phyloP scores from a whole-genome alignment of 64 coral and sea anemone species.

The Orbicella faveolata region DNA sequence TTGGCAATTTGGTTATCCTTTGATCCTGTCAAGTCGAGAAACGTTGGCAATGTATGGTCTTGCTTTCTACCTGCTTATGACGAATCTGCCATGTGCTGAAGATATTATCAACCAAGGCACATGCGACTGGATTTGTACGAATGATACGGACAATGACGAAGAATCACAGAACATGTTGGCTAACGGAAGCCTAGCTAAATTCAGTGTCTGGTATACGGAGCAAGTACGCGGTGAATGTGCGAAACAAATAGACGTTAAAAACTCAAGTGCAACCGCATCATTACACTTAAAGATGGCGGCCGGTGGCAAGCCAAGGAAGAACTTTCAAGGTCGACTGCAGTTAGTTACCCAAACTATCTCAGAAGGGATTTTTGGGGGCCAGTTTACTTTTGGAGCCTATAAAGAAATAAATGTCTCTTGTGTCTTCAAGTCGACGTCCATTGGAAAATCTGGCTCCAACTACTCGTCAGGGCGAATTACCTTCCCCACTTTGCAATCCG shows the following conservation, averaged over 20 bases:
- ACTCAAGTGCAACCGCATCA: neutral
- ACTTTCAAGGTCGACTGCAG: neutral
- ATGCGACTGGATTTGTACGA: neutral
- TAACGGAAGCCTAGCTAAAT: neutral
- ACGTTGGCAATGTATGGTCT: too few relatives aligned
- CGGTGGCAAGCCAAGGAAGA: neutral
- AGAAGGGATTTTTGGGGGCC: neutral
- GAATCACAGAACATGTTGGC: neutral
- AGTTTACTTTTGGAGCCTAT: neutral
- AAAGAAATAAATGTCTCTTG: neutral
- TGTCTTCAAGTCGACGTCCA: neutral
- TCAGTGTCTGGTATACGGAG: neutral
- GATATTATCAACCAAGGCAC: neutral
- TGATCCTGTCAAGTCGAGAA: too few relatives aligned
- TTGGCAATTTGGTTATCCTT: too few relatives aligned
- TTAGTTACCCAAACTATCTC: neutral
- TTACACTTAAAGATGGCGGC: neutral
- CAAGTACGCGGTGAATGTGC: neutral
- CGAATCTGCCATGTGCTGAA: neutral
- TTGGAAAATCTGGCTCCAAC: neutral
- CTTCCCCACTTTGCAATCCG: neutral
- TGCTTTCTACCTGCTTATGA: neutral
- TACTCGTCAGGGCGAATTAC: neutral
- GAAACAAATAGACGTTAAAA: neutral
- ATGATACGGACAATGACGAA: neutral